Conservation (phyloP, 2,888 invertebrate genomes). For the Hirtodrosophila histrioides region DNA sequence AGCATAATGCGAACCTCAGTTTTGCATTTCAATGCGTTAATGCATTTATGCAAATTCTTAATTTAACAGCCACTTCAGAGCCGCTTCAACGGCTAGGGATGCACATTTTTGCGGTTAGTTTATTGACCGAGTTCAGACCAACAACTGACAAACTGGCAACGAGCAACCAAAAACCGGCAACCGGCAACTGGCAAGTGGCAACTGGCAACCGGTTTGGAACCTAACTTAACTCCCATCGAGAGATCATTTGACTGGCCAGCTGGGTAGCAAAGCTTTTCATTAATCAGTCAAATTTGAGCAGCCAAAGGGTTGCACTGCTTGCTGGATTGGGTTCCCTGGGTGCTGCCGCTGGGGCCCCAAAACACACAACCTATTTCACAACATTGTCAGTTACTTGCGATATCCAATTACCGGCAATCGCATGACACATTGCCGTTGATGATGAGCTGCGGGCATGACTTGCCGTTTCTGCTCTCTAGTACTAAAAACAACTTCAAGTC, state of each 20-base stretch:
- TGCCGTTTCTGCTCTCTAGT: slow-evolving; percentile 12
- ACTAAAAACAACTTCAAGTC: slow-evolving; percentile 4
- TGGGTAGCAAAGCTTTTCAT: slow-evolving; percentile 34
- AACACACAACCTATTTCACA: slow-evolving; percentile 46
- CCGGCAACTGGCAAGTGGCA: neutral
- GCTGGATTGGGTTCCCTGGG: too few relatives aligned
- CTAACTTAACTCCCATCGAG: neutral
- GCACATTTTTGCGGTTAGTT: slow-evolving; percentile 60
- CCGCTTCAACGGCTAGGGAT: slow-evolving; percentile 21
- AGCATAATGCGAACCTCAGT: neutral
- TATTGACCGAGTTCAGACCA: slow-evolving; percentile 61
- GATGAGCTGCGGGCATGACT: slow-evolving; percentile 49
- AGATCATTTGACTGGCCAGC: slow-evolving; percentile 19
- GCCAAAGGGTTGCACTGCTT: slow-evolving; percentile 13
- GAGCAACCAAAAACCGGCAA: slow-evolving; percentile 1
- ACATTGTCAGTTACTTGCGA: slow-evolving; percentile 49
- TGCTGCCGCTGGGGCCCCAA: neutral
- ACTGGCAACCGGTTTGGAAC: neutral
- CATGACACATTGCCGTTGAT: slow-evolving; percentile 52
- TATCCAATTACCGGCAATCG: slow-evolving; percentile 56
- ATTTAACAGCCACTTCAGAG: slow-evolving; percentile 36
- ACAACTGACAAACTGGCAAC: slow-evolving; percentile 13
- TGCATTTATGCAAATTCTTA: slow-evolving; percentile 44
- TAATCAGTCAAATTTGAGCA: slow-evolving; percentile 43
- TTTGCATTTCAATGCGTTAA: slow-evolving; percentile 12